Base-by-base conservation (phyloP, 2,113 vertebrate genomes). In the Sterrhoptilus dennistouni region DNA sequence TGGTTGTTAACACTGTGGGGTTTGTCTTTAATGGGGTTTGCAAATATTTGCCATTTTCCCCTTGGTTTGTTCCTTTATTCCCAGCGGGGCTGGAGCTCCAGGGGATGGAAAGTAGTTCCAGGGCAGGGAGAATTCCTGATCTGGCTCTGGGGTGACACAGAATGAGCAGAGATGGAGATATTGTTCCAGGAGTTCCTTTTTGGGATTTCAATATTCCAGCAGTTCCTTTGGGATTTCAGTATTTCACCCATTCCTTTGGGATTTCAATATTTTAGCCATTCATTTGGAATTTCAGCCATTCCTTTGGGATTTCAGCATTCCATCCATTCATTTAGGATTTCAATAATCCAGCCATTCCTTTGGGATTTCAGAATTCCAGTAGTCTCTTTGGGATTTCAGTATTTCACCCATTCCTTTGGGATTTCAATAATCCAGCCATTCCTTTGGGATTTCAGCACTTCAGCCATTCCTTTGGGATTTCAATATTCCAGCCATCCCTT, bases 61-160 rank as follows among this genome's bases (percentile, higher is more conserved):
- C 78, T 44, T 9, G 53, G 4, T n/a, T 8, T 3, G 15, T 4
- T 19, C 61, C 61, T 44, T 44, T 12, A 4, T 44, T 76, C 75
- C 33, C 49, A 31, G 57, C 44, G 5, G 50, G 33, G 87, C 8
- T 60, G 77, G 50, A 28, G 68, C 12, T 74, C 4, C 44, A 24
- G 59, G 20, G 3, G 54, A 31, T 0, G 11, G 2, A 19, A 54
- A 71, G 53, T 38, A 57, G 89, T 76, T 61, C 36, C 57, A 20
- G 42, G 71, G 28, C 8, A 9, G 54, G n/a, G 14, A 40, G 28
- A n/a, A 59, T 38, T 83, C 38, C 29, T 0, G 7, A 17, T 57
- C 45, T 0, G 1, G 6, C 21, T 3, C 0, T 0, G 6, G 61
- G 49, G 47, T 1, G 44, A 31, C 2, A 11, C 60, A 15, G n/a